Base-by-base conservation (phyloP, 2,797 vertebrate species). In the Acanthopagrus latus region DNA sequence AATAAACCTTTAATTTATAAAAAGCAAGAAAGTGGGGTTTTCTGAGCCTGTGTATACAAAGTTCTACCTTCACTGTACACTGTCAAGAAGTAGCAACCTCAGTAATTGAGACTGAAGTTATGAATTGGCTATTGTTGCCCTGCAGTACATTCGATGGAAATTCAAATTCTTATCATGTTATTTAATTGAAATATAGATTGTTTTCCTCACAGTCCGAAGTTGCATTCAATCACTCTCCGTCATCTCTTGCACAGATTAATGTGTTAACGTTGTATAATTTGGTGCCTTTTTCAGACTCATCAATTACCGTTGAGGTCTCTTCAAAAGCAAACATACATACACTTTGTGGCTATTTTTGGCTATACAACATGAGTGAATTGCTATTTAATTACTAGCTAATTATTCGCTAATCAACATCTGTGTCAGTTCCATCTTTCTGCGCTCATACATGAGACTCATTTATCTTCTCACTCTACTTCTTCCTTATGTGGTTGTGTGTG, bases 391-490 rank as follows among this genome's bases (percentile, higher is more conserved):
- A 43, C 6, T 5, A 18, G 5, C 50, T 51, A 38, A 41, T 65
- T 51, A 65, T 44, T 21, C 4, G 52, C 12, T 57, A 29, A 21
- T 73, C 59, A 62, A 51, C 6, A 60, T 23, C 13, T 56, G 48
- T 62, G 64, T 48, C 41, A 43, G 2, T 51, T 59, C 44, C 20
- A 18, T 74, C 38, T 38, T 58, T 50, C 17, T 54, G 63, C 71
- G n/a, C 52, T 29, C 9, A n/a, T 12, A 55, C n/a, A 29, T 17
- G 43, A 73, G 14, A 33, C 46, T 82, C n/a, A 71, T 80, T 80
- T 59, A 75, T 73, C 67, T 64, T 67, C 60, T 56, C 52, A 13
- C 18, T 27, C 52, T 47, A 18, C 21, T 48, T 64, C 48, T 17
- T 43, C 16, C 27, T 23, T 63, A 43, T 51, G 27, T 38, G 46